Evolutionary conservation across 2,113 vertebrate species (phyloP).

Genomic region (Tenebrosternarchus preto): DNA sequence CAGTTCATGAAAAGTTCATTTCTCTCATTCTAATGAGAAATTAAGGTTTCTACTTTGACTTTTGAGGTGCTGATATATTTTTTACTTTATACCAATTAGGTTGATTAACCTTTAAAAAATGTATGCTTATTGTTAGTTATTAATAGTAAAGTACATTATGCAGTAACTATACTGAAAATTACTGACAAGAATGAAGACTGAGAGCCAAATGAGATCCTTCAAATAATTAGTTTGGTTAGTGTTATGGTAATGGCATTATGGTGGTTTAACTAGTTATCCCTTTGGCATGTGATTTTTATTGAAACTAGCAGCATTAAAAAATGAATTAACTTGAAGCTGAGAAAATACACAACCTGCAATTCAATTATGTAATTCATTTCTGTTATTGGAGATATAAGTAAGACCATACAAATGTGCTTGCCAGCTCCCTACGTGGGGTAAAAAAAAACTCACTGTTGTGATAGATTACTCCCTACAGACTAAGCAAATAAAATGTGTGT

Average conservation of each 20-base stretch:
- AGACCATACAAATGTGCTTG: neutral
- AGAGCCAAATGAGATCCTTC: too few species aligned
- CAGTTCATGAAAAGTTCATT: slow-evolving; percentile 29
- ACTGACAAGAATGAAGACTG: too few species aligned
- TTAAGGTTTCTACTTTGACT: neutral
- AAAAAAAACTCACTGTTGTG: slow-evolving; percentile 12
- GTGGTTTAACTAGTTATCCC: too few species aligned
- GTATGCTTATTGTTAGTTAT: neutral
- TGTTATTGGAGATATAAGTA: too few species aligned
- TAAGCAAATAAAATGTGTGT: neutral
- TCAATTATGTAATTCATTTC: too few species aligned
- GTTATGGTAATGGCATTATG: too few species aligned
- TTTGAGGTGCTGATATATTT: neutral
- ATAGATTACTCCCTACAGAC: neutral
- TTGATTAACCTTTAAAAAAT: slow-evolving; percentile 2
- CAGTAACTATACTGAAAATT: too few species aligned
- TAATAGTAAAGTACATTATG: neutral
- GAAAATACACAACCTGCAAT: too few species aligned
- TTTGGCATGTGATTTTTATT: neutral
- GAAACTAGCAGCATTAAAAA: neutral
- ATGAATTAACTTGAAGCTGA: neutral
- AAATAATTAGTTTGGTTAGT: too few species aligned
- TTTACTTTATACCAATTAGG: slow-evolving; percentile 13
- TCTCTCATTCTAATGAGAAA: neutral
- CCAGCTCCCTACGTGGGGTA: neutral